These are phyloP conservation scores for Acomys russatus DNA, from an alignment of 2,797 vertebrate genomes.

Conservation along the genomic window DNA sequence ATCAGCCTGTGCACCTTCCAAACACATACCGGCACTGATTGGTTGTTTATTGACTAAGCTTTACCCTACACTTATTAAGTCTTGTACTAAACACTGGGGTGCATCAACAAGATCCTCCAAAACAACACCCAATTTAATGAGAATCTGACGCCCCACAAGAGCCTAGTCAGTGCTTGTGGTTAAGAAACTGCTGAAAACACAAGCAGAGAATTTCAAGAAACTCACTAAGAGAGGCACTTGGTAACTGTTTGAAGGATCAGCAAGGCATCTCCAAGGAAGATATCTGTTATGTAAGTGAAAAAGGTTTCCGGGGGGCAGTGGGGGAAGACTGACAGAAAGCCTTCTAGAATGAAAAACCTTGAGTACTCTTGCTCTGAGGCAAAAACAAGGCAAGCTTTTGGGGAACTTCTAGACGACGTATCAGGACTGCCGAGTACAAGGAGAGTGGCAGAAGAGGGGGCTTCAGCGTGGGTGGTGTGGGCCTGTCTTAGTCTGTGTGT, in stretches of 20 bases:
- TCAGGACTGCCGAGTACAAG: background rate
- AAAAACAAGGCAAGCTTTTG: background rate
- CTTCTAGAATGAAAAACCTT: conserved; percentile 40
- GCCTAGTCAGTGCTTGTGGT: background rate
- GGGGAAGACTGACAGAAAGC: conserved; percentile 1
- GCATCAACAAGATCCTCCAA: conserved; percentile 5
- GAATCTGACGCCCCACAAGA: background rate
- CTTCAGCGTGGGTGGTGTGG: no score
- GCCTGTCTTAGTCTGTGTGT: background rate
- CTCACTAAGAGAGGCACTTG: background rate
- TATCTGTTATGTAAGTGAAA: conserved; percentile 23
- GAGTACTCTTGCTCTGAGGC: background rate
- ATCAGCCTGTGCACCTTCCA: conserved; percentile 31
- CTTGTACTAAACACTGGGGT: background rate
- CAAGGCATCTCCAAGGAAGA: conserved; percentile 50
- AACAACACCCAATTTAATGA: background rate
- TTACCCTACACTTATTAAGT: conserved; percentile 47
- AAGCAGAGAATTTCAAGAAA: conserved; percentile 53
- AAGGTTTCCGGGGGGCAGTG: background rate
- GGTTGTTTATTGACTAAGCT: conserved; percentile 39
- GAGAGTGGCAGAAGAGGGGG: background rate
- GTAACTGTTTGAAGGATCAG: background rate
- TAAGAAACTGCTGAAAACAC: conserved; percentile 48
- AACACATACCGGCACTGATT: conserved; percentile 14
- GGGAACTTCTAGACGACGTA: background rate